A percentile compares a stretch with the other conserved stretches of the same genome.
Conservation (phyloP, 2,113 vertebrate species). For the Macaca fascicularis region DNA sequence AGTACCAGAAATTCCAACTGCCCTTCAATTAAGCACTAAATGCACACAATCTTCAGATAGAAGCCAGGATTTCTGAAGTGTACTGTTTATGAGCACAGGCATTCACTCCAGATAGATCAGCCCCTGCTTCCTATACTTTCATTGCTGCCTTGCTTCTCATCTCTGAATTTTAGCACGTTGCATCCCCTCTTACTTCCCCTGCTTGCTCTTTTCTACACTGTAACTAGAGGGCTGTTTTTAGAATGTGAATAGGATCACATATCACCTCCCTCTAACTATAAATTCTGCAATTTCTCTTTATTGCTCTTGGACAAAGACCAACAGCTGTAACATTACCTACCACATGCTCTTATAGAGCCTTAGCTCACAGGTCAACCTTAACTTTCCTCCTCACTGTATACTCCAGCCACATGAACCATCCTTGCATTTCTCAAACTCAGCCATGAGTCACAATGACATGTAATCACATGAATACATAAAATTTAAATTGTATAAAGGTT, state of each 20-base stretch:
- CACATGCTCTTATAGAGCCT: background rate
- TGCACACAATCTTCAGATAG: accelerated
- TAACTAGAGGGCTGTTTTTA: accelerated
- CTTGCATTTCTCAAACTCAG: background rate
- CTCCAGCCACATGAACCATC: background rate
- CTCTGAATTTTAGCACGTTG: too few relatives aligned
- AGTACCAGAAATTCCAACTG: accelerated
- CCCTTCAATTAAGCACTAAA: too few relatives aligned
- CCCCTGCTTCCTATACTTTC: accelerated
- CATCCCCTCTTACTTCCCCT: background rate
- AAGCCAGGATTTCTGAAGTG: accelerated
- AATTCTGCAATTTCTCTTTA: background rate
- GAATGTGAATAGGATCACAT: background rate
- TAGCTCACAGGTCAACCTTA: too few relatives aligned
- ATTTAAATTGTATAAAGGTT: background rate
- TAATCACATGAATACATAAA: background rate
- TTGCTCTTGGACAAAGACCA: background rate
- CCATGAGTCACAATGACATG: background rate
- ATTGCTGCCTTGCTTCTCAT: accelerated
- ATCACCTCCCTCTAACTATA: background rate
- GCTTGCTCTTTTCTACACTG: background rate
- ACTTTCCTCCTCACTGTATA: background rate
- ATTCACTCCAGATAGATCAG: accelerated
- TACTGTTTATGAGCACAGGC: accelerated
- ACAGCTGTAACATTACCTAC: accelerated